A percentile compares a stretch with the other conserved stretches of the same genome.
phyloP scores from a whole-genome alignment of 2,797 vertebrate genomes.

The Gobio occitaniae region DNA sequence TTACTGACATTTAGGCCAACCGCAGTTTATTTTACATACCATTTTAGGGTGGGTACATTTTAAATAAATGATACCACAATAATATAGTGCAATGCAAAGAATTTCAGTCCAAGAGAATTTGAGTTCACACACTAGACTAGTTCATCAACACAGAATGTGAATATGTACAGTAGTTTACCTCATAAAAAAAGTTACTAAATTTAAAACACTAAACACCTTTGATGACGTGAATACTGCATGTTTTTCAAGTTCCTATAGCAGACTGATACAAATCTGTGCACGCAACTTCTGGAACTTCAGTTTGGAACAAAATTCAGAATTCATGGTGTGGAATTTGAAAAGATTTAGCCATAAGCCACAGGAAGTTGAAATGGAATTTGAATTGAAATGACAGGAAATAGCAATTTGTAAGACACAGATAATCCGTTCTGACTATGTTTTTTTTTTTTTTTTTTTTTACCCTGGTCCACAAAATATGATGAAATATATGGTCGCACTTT shows the following conservation, averaged over 20 bases:
- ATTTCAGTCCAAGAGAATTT: neutral
- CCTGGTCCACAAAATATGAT: neutral
- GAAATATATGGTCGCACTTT: neutral
- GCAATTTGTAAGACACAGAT: neutral
- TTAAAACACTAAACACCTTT: neutral
- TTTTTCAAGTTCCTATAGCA: neutral
- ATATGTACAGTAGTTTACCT: neutral
- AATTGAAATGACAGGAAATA: neutral
- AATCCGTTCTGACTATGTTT: neutral
- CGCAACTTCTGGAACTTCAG: neutral
- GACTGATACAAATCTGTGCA: neutral
- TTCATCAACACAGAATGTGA: neutral
- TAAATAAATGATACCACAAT: neutral
- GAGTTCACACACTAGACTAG: neutral
- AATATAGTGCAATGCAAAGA: slow-evolving; percentile 10
- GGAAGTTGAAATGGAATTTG: neutral
- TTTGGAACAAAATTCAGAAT: neutral
- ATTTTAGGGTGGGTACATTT: neutral
- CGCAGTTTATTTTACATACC: slow-evolving; percentile 1
- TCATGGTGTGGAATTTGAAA: neutral
- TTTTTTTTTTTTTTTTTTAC: neutral
- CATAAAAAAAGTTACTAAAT: neutral
- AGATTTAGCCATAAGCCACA: neutral
- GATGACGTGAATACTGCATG: no score
- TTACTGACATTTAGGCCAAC: slow-evolving; percentile 20